Conservation (phyloP, 2,113 vertebrate species). For the Cyprinodon tularosa region DNA sequence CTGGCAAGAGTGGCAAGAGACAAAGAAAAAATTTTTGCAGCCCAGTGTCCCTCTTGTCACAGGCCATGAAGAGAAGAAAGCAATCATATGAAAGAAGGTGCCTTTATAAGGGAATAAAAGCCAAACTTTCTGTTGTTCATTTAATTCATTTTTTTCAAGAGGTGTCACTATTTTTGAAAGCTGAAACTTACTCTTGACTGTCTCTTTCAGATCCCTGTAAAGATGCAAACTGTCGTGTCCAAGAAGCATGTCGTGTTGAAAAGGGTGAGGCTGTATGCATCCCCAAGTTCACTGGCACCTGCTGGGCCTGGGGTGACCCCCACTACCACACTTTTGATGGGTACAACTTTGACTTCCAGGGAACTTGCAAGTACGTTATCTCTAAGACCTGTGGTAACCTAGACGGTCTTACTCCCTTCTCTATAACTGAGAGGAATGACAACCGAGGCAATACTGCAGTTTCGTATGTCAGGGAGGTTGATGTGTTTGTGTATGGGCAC, state of each 20-base stretch:
- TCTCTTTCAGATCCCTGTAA: conserved; percentile 81
- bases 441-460: conserved; percentile 75
- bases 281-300: conserved; percentile 73
- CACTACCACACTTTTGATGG: conserved; percentile 85
- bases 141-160: too few species aligned
- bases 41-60: too few species aligned
- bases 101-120: too few species aligned
- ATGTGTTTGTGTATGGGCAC: conserved; percentile 67
- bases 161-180: not conserved
- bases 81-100: too few species aligned
- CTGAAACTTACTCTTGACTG: not conserved
- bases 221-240: conserved; percentile 73
- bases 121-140: too few species aligned
- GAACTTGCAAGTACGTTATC: conserved; percentile 82
- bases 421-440: conserved; percentile 82
- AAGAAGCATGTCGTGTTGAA: conserved; percentile 78
- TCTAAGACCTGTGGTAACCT: conserved; percentile 68
- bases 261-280: conserved; percentile 70
- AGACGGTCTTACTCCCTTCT: conserved; percentile 77
- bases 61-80: too few species aligned
- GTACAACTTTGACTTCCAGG: conserved; percentile 82
- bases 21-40: too few species aligned
- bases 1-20: too few species aligned
- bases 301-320: conserved; percentile 81
- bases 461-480: conserved; percentile 78